Base-by-base conservation (phyloP, 2,888 invertebrate genomes). In the Marronus borbonicus region DNA sequence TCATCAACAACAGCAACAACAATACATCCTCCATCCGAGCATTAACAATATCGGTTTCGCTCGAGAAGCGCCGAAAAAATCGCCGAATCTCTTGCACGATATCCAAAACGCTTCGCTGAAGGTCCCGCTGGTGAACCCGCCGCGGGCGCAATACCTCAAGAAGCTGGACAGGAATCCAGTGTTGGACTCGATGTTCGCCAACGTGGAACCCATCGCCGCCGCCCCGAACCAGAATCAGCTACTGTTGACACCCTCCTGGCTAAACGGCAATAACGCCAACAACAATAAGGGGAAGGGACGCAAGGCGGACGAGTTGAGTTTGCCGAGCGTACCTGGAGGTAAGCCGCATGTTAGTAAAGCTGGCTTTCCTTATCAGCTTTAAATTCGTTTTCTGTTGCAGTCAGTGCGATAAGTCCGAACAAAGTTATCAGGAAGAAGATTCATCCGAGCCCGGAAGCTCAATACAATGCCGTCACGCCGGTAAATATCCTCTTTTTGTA, bases 281-380 rank as follows among this genome's bases (percentile, higher is more conserved):
- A 76, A 0, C 78, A 79, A 44, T 83, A 80, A 69, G 84, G 82
- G 78, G 85, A 84, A 79, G 81, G 80, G 31, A 86, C 84, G 77
- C 82, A 84, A 84, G 72, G 83, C 82, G 77, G 90, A 90, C 1
- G 92, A 92, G 79, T 90, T 93, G 78, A 90, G 90, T 0, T 86
- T 93, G 80, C 93, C 93, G 0, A 92, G 91, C 84, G 90, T 93
- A 31, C 92, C 92, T 5, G 93, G 93, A 88, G 92, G 92, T 92
- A 88, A 85, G 82, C 14, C 50, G 60, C 70, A 87, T 5, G n/a
- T 52, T 5, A n/a, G 52, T 14, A 17, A 17, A n/a, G 50, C 31
- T 36, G 5, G 31, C 5, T 36, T 3, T 36, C 31, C 31, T 1
- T 36, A 36, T 1, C 55, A 17, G 2, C 5, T 58, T 58, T 20